Conservation (phyloP, 2,888 invertebrate species). For the Drosophila anceps region DNA sequence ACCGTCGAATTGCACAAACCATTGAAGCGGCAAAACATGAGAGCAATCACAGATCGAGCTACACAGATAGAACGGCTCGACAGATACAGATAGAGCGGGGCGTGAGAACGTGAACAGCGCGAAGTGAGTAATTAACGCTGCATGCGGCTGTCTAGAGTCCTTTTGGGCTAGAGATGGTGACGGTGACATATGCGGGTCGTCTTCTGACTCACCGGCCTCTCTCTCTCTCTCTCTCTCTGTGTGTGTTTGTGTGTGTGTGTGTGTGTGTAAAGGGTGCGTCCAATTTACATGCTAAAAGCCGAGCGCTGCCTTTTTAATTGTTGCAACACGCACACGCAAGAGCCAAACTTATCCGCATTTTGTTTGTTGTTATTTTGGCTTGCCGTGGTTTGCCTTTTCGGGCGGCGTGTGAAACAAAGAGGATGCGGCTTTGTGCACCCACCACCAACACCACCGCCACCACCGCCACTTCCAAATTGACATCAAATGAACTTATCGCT, state of each 20-base stretch:
- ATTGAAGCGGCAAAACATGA: conserved; percentile 80
- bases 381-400: conserved; percentile 61
- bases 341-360: conserved; percentile 41
- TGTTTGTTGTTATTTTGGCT: conserved; percentile 70
- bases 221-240: too few relatives aligned
- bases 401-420: conserved; percentile 68
- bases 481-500: conserved; percentile 78
- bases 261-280: conserved; percentile 64
- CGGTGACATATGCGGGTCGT: conserved; percentile 77
- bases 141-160: conserved; percentile 76
- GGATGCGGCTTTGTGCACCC: conserved; percentile 49
- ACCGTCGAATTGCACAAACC: conserved; percentile 53
- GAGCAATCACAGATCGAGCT: conserved; percentile 79
- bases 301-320: conserved; percentile 62
- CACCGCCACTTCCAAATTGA: conserved; percentile 57
- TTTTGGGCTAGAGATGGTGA: conserved; percentile 55
- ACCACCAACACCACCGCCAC: conserved; percentile 47
- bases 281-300: conserved; percentile 69
- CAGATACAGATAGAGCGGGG: conserved; percentile 59
- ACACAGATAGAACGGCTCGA: conserved; percentile 33
- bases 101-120: conserved; percentile 50
- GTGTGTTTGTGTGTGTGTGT: neutral
- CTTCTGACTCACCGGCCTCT: conserved; percentile 53
- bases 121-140: conserved; percentile 80
- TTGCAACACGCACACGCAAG: conserved; percentile 73